These are phyloP conservation scores for Turnix velox DNA, from an alignment of 2,113 vertebrate species.

Conservation along the genomic window DNA sequence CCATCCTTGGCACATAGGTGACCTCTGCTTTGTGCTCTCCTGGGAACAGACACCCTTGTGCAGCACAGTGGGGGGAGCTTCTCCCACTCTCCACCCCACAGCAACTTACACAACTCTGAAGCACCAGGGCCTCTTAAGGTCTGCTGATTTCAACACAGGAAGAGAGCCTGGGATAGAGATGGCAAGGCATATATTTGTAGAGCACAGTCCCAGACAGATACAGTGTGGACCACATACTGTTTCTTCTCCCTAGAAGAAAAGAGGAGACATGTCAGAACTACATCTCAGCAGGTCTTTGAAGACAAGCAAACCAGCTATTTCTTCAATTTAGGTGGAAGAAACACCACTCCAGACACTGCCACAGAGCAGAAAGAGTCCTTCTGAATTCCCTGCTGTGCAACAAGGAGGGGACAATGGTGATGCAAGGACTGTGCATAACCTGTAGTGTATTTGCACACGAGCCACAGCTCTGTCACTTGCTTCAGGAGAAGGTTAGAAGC, in stretches of 20 bases:
- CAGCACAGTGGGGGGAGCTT: not conserved
- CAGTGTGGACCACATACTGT: fast-evolving
- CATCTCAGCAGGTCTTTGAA: not conserved
- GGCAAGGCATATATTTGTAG: fast-evolving
- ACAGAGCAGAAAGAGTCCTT: not conserved
- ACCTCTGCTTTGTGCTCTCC: not conserved
- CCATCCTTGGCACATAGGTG: fast-evolving
- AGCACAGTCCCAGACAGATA: not conserved
- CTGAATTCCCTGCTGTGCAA: not conserved
- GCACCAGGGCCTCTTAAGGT: not conserved
- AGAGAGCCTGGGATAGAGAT: not conserved
- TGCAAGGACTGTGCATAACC: too few relatives aligned
- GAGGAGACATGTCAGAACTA: not conserved
- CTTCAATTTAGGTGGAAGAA: not conserved
- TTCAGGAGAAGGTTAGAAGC: not conserved
- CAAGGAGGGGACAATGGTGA: not conserved
- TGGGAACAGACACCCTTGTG: fast-evolving
- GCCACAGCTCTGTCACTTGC: not conserved
- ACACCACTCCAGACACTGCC: not conserved
- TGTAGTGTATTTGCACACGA: not conserved
- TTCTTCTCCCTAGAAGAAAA: not conserved
- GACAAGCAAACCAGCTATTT: not conserved
- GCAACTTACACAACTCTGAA: fast-evolving
- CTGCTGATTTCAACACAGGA: not conserved
- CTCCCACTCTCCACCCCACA: not conserved